phyloP scores from a whole-genome alignment of 2,888 invertebrate species.

The Fragum sueziense region DNA sequence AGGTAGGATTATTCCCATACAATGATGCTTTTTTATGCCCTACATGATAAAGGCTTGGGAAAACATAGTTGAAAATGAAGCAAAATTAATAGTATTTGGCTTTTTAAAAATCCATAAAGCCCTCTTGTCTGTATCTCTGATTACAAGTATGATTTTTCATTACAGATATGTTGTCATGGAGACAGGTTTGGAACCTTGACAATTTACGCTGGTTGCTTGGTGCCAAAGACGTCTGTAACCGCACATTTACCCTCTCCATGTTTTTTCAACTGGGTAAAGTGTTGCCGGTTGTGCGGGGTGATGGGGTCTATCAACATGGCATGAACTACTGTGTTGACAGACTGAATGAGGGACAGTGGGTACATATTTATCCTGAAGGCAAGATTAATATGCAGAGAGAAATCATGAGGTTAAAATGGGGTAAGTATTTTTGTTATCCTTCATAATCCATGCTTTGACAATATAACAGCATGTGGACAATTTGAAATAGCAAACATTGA shows the following conservation, averaged over 20 bases:
- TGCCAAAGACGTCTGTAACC: slow-evolving; percentile 98
- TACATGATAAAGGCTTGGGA: no score
- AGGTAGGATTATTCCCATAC: no score
- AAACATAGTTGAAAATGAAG: no score
- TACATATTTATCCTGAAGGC: slow-evolving; percentile 97
- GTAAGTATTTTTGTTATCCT: slow-evolving; percentile 61
- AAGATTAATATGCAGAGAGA: slow-evolving; percentile 92
- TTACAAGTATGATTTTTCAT: no score
- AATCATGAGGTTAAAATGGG: slow-evolving; percentile 94
- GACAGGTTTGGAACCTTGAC: slow-evolving; percentile 30
- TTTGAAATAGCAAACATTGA: no score
- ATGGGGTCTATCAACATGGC: slow-evolving; percentile 94
- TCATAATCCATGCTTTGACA: no score
- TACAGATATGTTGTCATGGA: slow-evolving; percentile 84
- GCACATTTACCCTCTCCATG: slow-evolving; percentile 90
- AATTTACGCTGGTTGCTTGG: slow-evolving; percentile 95
- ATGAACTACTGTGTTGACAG: slow-evolving; percentile 95
- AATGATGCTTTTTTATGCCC: no score
- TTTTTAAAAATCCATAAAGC: no score
- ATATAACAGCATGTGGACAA: no score
- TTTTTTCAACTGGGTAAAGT: slow-evolving; percentile 97
- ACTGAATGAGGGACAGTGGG: slow-evolving; percentile 93
- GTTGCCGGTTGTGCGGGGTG: slow-evolving; percentile 91
- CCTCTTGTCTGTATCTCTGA: no score
- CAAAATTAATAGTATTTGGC: no score